Percentiles rank a stretch among this genome's conserved stretches.
Evolutionary conservation across 1,140 invertebrate genomes (phyloP).

Genomic region (Drosophila mauritiana): DNA sequence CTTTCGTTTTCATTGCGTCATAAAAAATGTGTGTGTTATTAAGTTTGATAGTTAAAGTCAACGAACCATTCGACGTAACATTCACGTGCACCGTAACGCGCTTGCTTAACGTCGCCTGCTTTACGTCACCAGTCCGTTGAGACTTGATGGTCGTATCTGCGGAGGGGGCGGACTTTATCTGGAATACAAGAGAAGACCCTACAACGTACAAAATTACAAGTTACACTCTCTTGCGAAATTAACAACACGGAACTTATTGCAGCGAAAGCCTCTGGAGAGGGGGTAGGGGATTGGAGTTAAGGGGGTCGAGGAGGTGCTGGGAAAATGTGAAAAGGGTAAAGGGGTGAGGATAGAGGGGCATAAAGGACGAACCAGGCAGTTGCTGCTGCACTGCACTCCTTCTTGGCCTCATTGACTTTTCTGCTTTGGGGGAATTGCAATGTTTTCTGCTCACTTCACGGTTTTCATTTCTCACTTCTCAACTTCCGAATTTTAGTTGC

Average conservation of each 20-base stretch:
- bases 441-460: slow-evolving; percentile 27
- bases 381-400: slow-evolving; percentile 13
- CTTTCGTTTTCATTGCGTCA: slow-evolving; percentile 28
- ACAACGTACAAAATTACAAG: slow-evolving; percentile 77
- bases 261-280: slow-evolving; percentile 15
- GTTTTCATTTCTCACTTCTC: slow-evolving; percentile 14
- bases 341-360: not conserved
- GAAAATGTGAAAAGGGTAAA: slow-evolving; percentile 3
- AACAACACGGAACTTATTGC: slow-evolving; percentile 83
- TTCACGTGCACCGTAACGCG: slow-evolving; percentile 67
- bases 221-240: slow-evolving; percentile 81
- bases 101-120: slow-evolving; percentile 70
- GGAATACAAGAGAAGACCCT: slow-evolving; percentile 48
- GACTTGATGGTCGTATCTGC: slow-evolving; percentile 68
- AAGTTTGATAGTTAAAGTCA: slow-evolving; percentile 70
- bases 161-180: slow-evolving; percentile 9
- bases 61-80: slow-evolving; percentile 74
- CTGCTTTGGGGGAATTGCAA: slow-evolving; percentile 50
- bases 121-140: slow-evolving; percentile 40
- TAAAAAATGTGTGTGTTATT: slow-evolving; percentile 45
- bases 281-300: not conserved
- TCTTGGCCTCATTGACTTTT: slow-evolving; percentile 67
- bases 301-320: not conserved
- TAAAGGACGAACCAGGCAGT: not conserved
- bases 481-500: not conserved